Conservation (phyloP, 2,113 vertebrate species). For the Megaceryle maxima region DNA sequence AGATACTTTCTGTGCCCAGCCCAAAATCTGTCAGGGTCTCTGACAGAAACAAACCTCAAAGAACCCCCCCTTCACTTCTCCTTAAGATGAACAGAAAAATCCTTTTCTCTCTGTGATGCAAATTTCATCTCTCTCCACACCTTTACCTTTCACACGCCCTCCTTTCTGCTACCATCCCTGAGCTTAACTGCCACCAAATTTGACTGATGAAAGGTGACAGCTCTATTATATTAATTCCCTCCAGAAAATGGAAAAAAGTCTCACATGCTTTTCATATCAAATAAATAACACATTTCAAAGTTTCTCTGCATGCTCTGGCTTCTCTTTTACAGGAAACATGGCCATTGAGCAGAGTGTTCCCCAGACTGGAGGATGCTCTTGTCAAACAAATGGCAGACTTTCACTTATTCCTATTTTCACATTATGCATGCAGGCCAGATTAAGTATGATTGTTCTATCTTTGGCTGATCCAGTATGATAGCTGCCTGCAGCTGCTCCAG, state of each 20-base stretch:
- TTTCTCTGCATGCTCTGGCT: background rate
- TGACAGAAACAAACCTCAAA: background rate
- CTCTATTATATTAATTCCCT: conserved; percentile 52
- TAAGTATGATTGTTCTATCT: background rate
- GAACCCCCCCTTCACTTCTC: background rate
- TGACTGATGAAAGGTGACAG: conserved; percentile 63
- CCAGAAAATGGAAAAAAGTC: conserved; percentile 18
- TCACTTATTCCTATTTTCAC: background rate
- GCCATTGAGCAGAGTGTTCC: background rate
- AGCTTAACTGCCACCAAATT: conserved; percentile 27
- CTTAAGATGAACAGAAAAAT: background rate
- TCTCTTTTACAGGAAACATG: background rate
- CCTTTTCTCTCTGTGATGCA: background rate
- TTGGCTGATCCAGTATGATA: background rate
- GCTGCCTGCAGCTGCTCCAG: conserved; percentile 3
- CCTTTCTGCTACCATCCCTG: background rate
- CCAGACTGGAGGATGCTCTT: conserved; percentile 3
- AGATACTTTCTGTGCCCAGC: background rate
- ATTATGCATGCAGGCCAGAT: background rate
- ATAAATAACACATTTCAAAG: background rate
- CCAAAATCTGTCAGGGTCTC: background rate
- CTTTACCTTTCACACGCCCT: background rate
- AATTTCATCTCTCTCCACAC: conserved; percentile 31
- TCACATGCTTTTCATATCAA: conserved; percentile 11
- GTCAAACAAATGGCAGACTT: conserved; percentile 40